Base-by-base conservation (phyloP, 1,140 invertebrate genomes). In the Atta texana region DNA sequence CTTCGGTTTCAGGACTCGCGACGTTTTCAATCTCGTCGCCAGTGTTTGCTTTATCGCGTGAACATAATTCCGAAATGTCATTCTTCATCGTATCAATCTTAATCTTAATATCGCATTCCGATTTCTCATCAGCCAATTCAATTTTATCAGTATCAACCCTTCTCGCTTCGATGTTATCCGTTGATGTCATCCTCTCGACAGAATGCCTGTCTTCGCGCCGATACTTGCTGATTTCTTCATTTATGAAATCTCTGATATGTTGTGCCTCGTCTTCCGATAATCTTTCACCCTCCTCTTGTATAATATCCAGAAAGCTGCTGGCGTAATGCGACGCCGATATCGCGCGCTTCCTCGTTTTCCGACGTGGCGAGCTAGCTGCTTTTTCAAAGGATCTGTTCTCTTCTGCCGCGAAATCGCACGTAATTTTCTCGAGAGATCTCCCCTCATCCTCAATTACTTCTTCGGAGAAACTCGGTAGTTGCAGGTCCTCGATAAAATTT, bases 241-340 rank as follows among this genome's bases (percentile, higher is more conserved):
- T 95, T 16, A 95, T 95, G 64, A 95, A 95, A 78, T 95, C 95
- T n/a, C 94, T 88, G 57, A 95, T 95, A 34, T 93, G 92, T 39
- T 92, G 92, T 31, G 94, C 94, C n/a, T 91, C 90, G 57, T 92
- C 93, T 28, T 92, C 92, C 0, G 87, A 88, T 8, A 88, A 34
- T 24, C 92, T 92, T 71, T 95, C 93, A 5, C 95, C 96, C 94
- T 97, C 97, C 92, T 97, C 97, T 89, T 96, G 96, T 89, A 97
- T 97, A 2, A 97, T 97, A 85, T 97, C 96, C 80, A 97, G 95
- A 75, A 95, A 96, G 91, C 96, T 95, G 28, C 96, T 96, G 86
- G 96, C 95, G 88, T 96, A 95, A 92, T 96, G 96, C 68, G 96
- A 95, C 69, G 96, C 96, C 24, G 96, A 91, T 53, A 95, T 93